These are phyloP conservation scores for Zaprionus davidi DNA, from an alignment of 1,140 invertebrate genomes.

Conservation along the genomic window DNA sequence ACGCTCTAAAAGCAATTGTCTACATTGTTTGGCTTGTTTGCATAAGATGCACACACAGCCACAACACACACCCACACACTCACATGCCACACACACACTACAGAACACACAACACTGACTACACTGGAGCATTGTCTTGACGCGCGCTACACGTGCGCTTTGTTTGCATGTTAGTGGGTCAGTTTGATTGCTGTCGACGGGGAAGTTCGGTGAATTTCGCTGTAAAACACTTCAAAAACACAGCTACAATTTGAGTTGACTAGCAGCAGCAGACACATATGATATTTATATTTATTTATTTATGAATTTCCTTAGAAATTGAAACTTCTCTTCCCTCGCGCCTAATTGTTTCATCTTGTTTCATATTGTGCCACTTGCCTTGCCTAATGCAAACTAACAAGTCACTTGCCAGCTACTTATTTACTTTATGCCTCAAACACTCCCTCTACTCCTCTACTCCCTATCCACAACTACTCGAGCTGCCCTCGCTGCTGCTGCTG, in stretches of 20 bases:
- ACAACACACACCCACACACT: conserved; percentile 32
- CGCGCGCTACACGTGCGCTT: conserved; percentile 53
- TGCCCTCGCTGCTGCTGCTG: conserved; percentile 19
- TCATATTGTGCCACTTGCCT: background rate
- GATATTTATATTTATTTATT: background rate
- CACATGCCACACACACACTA: conserved; percentile 24
- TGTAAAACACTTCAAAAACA: background rate
- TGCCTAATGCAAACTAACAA: background rate
- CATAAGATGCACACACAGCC: conserved; percentile 70
- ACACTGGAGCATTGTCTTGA: conserved; percentile 65
- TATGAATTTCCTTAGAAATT: background rate
- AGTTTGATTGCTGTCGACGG: conserved; percentile 43
- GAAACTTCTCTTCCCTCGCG: background rate
- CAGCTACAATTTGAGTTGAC: background rate
- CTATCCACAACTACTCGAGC: background rate
- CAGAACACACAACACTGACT: conserved; percentile 12
- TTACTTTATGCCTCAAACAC: background rate
- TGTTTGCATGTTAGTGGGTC: conserved; percentile 80
- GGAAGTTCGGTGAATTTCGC: conserved; percentile 23
- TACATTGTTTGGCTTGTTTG: conserved; percentile 82
- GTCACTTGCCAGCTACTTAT: background rate
- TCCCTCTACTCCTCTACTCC: background rate
- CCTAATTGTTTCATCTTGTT: background rate
- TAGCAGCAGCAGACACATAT: background rate
- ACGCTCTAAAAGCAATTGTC: conserved; percentile 83